Conservation (phyloP, 2,113 vertebrate genomes). For the Psilopogon haemacephalus region DNA sequence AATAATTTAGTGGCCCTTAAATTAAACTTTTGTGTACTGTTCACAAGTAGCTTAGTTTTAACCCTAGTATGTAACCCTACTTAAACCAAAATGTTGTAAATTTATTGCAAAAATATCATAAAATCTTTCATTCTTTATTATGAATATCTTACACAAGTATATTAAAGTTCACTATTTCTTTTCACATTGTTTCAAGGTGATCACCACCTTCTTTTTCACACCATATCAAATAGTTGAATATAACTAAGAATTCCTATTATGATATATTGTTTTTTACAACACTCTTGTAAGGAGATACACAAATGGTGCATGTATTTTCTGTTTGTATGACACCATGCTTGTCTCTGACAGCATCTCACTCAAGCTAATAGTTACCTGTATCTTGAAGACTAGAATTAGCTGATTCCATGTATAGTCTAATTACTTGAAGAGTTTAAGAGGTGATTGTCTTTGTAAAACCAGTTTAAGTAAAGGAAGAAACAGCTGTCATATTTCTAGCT, state of each 20-base stretch:
- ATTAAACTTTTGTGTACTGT: conserved; percentile 41
- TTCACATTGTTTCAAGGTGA: background rate
- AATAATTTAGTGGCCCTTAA: conserved; percentile 54
- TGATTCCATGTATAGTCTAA: background rate
- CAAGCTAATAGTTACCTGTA: background rate
- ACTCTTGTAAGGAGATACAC: background rate
- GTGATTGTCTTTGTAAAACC: background rate
- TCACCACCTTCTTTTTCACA: background rate
- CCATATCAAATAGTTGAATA: background rate
- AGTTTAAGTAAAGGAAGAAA: background rate
- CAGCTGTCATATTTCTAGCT: background rate
- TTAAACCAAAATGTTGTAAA: conserved; percentile 44
- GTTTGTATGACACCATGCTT: background rate
- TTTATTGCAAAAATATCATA: background rate
- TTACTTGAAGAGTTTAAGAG: background rate
- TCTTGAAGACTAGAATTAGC: background rate
- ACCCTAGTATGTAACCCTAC: conserved; percentile 44
- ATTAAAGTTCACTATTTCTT: background rate
- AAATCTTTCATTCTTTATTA: background rate
- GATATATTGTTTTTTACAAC: background rate
- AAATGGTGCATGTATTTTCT: background rate
- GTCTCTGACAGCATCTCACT: background rate
- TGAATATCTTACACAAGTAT: background rate
- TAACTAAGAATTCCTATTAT: background rate
- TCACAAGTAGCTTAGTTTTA: conserved; percentile 28